Base-by-base conservation (phyloP, 1,140 invertebrate species). In the Bombus pyrosoma region DNA sequence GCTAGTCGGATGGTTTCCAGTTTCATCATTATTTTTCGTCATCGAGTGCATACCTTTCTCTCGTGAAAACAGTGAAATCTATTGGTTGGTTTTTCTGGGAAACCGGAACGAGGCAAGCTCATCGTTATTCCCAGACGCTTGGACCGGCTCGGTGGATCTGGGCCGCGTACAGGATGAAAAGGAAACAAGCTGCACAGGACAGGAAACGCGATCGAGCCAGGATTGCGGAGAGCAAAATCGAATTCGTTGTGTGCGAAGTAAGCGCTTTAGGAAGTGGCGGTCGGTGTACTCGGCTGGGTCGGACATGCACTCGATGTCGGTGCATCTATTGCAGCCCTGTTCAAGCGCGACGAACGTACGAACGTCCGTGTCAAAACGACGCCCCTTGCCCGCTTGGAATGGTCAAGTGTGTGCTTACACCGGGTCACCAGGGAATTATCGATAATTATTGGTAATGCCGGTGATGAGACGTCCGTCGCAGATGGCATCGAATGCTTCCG, bases 271-370 rank as follows among this genome's bases (percentile, higher is more conserved):
- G 84, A 85, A 85, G 84, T 81, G 84, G 43, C 62, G 34, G 71
- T 15, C 41, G 43, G 43, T 68, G 47, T 68, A 81, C 78, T 66
- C 34, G 43, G 59, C 43, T 32, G 22, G 68, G 79, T 62, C n/a
- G 71, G 84, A 85, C 84, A 81, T 85, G 84, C 84, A 85, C 84
- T 85, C 79, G 84, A 85, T 85, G 79, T 85, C 84, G 79, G 78
- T 81, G 78, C 84, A 81, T 85, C 84, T 74, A 85, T 81, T 81
- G 79, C 84, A 85, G 83, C 47, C 76, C 83, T 80, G 78, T 62
- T 80, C 43, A 79, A 69, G 59, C 84, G 41, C 79, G 76, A 25
- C 37, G 79, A 64, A 72, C 68, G 83, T 84, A 69, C 75, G 83
- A 84, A 72, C 76, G 41, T 39, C 39, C 83, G 68, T 85, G 83